Conservation (phyloP, 1,140 invertebrate species). For the Steinernema khuongi region DNA sequence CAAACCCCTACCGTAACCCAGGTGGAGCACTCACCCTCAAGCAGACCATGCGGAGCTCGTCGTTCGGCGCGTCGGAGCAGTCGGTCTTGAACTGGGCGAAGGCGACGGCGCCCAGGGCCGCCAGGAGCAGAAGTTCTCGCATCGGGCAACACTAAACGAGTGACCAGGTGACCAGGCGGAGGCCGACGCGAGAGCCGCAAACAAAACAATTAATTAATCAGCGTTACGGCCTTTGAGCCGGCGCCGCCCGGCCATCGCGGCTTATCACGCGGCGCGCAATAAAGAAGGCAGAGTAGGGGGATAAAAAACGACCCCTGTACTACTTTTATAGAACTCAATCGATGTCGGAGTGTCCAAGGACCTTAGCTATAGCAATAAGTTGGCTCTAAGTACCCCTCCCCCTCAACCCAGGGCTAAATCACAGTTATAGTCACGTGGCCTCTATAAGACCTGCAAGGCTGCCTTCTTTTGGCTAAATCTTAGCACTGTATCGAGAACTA, state of each 20-base stretch:
- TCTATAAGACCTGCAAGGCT: too few relatives aligned
- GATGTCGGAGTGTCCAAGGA: too few relatives aligned
- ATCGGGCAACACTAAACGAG: background rate
- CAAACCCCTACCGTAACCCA: background rate
- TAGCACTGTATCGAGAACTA: too few relatives aligned
- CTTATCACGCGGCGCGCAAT: background rate
- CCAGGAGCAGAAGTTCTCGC: background rate
- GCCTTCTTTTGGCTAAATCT: too few relatives aligned
- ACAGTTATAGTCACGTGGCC: too few relatives aligned
- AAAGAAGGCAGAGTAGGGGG: background rate
- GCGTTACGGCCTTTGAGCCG: background rate
- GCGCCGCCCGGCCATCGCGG: background rate
- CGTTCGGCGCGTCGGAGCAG: slow-evolving; percentile 51
- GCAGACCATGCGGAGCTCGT: slow-evolving; percentile 35
- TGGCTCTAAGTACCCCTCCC: too few relatives aligned
- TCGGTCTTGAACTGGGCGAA: slow-evolving; percentile 28
- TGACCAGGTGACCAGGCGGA: background rate
- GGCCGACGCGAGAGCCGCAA: background rate
- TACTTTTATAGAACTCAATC: too few relatives aligned
- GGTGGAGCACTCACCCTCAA: slow-evolving; percentile 30
- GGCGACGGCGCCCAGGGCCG: background rate
- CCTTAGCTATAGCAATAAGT: too few relatives aligned
- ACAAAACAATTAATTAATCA: slow-evolving; percentile 1
- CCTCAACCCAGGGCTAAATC: too few relatives aligned
- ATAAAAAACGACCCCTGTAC: too few relatives aligned